A percentile compares a stretch with the other conserved stretches of the same genome.
Conservation (phyloP, 2,797 vertebrate species). For the Gastrophryne carolinensis region DNA sequence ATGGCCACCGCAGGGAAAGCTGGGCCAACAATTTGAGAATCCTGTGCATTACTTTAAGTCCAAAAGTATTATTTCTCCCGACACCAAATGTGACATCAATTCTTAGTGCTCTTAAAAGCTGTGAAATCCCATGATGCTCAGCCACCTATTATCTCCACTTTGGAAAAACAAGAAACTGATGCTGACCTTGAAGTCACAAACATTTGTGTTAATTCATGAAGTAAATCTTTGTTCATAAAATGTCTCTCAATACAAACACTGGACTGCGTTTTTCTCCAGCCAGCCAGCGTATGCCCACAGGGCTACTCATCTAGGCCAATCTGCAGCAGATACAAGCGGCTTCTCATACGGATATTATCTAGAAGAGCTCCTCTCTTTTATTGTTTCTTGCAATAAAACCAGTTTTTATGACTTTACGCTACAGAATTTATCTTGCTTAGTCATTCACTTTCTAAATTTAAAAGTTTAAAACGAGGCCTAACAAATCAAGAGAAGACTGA, state of each 20-base stretch:
- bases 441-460: neutral
- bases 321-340: neutral
- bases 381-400: neutral
- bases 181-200: neutral
- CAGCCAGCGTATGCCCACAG: neutral
- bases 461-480: neutral
- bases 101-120: no score
- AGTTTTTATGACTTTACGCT: neutral
- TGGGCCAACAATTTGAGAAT: no score
- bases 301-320: constrained; percentile 7
- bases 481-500: neutral
- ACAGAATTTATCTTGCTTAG: neutral
- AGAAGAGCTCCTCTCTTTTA: neutral
- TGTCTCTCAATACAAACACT: neutral
- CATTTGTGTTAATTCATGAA: neutral
- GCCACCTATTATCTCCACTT: no score
- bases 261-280: neutral
- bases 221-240: neutral
- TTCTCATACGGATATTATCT: neutral
- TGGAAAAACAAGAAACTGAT: neutral
- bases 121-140: no score
- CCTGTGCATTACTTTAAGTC: no score
- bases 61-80: no score
- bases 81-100: no score
- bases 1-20: no score